These are phyloP conservation scores for Drosophila lacertosa DNA, from an alignment of 1,140 invertebrate species.

Conservation along the genomic window DNA sequence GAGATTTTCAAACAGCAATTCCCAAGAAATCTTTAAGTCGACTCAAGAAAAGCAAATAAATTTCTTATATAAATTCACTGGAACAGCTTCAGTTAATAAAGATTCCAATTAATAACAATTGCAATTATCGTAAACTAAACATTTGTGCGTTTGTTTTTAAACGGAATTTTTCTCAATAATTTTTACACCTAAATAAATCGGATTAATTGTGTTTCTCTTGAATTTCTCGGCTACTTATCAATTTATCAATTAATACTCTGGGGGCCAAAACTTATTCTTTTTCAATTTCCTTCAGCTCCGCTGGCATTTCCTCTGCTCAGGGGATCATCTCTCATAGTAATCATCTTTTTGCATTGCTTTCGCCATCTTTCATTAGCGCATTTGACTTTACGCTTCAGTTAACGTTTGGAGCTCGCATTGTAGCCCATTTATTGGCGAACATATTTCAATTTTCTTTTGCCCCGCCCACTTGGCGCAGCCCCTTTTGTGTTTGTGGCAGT, in stretches of 20 bases:
- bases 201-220: conserved; percentile 8
- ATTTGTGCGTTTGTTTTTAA: no score
- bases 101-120: no score
- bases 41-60: no score
- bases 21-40: no score
- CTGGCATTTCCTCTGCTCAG: neutral
- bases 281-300: conserved; percentile 8
- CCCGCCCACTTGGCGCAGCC: no score
- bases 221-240: conserved; percentile 22
- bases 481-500: conserved; percentile 13
- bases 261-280: conserved; percentile 31
- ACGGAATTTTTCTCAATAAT: no score
- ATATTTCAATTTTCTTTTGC: conserved; percentile 80
- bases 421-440: conserved; percentile 72
- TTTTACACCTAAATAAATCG: no score
- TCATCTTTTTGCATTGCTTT: conserved; percentile 37
- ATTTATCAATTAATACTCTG: conserved; percentile 41
- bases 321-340: conserved; percentile 40
- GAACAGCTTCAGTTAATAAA: no score
- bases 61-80: no score
- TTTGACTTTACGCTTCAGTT: conserved; percentile 53
- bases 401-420: conserved; percentile 39
- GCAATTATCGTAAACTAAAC: no score
- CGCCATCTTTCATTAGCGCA: conserved; percentile 56
- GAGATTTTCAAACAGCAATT: no score